phyloP scores from a whole-genome alignment of 2,888 invertebrate species.

The Agonopterix heracliana region DNA sequence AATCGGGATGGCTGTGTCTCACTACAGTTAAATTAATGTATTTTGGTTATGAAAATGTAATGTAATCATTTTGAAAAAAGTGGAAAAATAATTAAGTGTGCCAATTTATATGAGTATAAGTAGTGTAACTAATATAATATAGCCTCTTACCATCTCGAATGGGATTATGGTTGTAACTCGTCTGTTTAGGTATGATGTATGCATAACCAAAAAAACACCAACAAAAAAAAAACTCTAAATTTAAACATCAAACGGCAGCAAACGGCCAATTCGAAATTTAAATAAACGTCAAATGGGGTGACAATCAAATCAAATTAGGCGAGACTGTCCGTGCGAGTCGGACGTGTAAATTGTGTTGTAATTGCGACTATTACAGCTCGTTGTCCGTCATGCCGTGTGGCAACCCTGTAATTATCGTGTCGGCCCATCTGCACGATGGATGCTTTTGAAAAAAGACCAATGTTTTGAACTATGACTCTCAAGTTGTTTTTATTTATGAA shows the following conservation, averaged over 20 bases:
- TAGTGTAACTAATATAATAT: no score
- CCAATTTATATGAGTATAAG: no score
- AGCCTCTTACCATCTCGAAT: no score
- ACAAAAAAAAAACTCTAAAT: neutral
- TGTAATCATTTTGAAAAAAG: no score
- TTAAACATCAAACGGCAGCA: slow-evolving; percentile 1
- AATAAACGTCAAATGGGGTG: slow-evolving; percentile 53
- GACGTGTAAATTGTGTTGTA: slow-evolving; percentile 55
- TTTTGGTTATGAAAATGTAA: no score
- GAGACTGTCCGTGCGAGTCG: slow-evolving; percentile 39
- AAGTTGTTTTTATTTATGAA: neutral
- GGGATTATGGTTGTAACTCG: no score
- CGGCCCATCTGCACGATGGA: slow-evolving; percentile 31
- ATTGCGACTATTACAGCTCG: slow-evolving; percentile 45
- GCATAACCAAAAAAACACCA: no score
- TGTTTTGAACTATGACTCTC: neutral
- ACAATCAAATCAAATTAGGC: slow-evolving; percentile 64
- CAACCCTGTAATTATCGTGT: slow-evolving; percentile 45
- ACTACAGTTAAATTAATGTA: no score
- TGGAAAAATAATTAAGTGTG: no score
- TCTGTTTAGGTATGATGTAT: no score
- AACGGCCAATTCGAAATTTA: slow-evolving; percentile 36
- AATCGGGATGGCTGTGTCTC: no score
- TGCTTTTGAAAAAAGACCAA: slow-evolving; percentile 22
- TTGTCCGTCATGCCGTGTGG: slow-evolving; percentile 24